A percentile compares a stretch with the other conserved stretches of the same genome.
Conservation (phyloP, 2,113 vertebrate genomes). For the Motacilla alba region DNA sequence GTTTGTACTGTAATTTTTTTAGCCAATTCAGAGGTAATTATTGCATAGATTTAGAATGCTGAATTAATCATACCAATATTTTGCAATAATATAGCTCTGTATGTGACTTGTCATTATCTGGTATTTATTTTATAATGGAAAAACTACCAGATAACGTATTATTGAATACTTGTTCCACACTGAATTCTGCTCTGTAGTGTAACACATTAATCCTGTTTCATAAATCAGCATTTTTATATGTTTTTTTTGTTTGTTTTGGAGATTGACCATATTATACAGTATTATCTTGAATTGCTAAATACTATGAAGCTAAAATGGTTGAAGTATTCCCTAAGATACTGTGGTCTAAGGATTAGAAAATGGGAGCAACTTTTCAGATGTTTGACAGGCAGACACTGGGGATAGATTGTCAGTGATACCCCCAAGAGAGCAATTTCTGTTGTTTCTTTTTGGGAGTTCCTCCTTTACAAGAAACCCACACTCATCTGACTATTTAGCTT, state of each 20-base stretch:
- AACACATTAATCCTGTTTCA: background rate
- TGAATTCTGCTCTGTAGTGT: background rate
- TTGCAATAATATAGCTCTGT: background rate
- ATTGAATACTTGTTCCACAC: background rate
- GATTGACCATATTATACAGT: background rate
- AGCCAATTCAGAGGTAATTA: slow-evolving; percentile 38
- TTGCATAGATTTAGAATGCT: background rate
- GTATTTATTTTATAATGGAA: slow-evolving; percentile 27
- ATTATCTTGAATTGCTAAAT: background rate
- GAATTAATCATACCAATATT: slow-evolving; percentile 11
- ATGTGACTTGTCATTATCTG: slow-evolving; percentile 11
- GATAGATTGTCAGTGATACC: background rate
- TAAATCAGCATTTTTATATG: background rate
- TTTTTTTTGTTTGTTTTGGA: background rate
- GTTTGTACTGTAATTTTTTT: slow-evolving; percentile 24
- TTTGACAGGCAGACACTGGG: background rate
- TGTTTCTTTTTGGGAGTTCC: background rate
- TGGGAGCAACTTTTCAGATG: background rate
- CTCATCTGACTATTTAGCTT: background rate
- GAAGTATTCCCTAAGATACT: background rate
- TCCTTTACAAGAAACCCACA: background rate
- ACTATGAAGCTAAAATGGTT: background rate
- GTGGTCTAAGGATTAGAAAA: background rate
- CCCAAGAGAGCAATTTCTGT: background rate
- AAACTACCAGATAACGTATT: background rate